phyloP scores from a whole-genome alignment of 2,113 vertebrate species.

The Cavia porcellus region DNA sequence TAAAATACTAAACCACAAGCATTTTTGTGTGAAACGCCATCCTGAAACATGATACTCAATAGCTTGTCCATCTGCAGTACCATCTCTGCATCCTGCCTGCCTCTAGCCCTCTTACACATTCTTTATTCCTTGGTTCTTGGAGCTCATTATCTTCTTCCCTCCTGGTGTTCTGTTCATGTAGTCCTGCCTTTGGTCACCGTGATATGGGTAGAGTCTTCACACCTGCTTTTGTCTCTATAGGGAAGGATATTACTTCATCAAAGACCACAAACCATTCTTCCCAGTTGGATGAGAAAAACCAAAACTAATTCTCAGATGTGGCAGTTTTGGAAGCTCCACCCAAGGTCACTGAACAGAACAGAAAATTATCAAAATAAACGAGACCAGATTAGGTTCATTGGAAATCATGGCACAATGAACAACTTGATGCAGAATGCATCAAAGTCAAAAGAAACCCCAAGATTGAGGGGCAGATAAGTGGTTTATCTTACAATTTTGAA shows the following conservation, averaged over 20 bases:
- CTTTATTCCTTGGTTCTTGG: not conserved
- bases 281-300: not conserved
- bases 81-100: not conserved
- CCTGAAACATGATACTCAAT: not conserved
- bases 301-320: not conserved
- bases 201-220: not conserved
- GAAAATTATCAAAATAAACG: not conserved
- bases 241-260: not conserved
- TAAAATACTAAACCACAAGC: not conserved
- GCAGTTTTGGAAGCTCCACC: not conserved
- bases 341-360: not conserved
- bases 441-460: not conserved
- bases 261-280: not conserved
- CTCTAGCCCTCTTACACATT: not conserved
- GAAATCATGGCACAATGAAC: not conserved
- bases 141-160: not conserved
- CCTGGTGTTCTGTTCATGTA: not conserved
- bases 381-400: not conserved
- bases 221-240: not conserved
- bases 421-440: not conserved
- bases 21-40: not conserved
- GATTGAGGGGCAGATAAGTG: not conserved
- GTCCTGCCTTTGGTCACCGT: not conserved
- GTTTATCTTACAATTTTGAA: slow-evolving; percentile 23
- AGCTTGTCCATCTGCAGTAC: not conserved